Base-by-base conservation (phyloP, 2,888 invertebrate genomes). In the Sialis fuliginosa region DNA sequence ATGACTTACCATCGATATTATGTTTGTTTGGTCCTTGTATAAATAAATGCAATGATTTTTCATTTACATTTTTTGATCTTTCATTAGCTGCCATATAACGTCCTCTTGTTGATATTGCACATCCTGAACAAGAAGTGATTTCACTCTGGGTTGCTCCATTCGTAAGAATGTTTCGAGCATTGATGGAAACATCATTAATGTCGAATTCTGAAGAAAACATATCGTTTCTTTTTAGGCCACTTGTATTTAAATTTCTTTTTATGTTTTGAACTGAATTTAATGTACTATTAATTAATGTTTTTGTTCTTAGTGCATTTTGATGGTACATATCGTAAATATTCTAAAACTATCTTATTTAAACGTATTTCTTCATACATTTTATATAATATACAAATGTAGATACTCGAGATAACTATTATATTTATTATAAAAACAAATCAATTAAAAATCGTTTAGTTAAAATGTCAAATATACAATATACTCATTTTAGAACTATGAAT, bases 81-180 rank as follows among this genome's bases (percentile, higher is more conserved):
- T 74, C 73, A 50, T 69, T 69, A 45, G 64, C 66, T 31, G 66
- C 66, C 66, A 74, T 69, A 52, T 69, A 74, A 46, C 74, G 62
- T 5, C 74, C 74, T 48, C 72, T 65, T 1, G 74, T 74, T 2
- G 73, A 73, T 10, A 74, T 71, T 35, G 72, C 72, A 48, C 32
- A 57, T 62, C 65, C 65, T 51, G 66, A 66, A 50, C 60, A 65
- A 35, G 60, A 62, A 53, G 64, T 67, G 52, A 74, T 74, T 62
- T 74, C 73, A 60, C 74, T 74, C 54, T 74, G 74, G 34, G 70
- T 71, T 32, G 70, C 66, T 42, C 73, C 73, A 54, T 71, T 66
- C 8, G 74, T 74, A 46, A 74, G 63, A 51, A 72, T 61, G 51
- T 74, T 74, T 51, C 74, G 60, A 54, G 73, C 73, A 53, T 68